Percentiles rank a stretch among this genome's conserved stretches.
Conservation (phyloP, 2,113 vertebrate genomes). For the Microcebus lehilahytsara region DNA sequence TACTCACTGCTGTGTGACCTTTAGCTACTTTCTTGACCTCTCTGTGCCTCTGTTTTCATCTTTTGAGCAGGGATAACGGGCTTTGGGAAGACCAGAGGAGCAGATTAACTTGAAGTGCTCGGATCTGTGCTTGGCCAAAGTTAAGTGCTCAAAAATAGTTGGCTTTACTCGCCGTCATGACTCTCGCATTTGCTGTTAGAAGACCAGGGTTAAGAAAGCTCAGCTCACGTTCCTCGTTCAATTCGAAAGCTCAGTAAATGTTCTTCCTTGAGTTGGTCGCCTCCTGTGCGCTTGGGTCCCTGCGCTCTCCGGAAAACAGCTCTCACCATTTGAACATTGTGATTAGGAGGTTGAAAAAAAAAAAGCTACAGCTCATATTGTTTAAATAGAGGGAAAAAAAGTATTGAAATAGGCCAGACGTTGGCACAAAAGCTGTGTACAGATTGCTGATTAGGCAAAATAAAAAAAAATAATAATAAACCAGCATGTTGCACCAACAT, state of each 20-base stretch:
- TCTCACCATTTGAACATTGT: neutral
- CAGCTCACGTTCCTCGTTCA: neutral
- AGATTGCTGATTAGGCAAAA: conserved; percentile 75
- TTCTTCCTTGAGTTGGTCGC: neutral
- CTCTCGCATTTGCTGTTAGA: neutral
- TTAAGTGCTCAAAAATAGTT: neutral
- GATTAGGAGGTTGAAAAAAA: neutral
- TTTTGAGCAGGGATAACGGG: conserved; percentile 8
- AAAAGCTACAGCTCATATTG: neutral
- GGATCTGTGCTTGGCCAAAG: neutral
- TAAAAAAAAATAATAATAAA: conserved; percentile 52
- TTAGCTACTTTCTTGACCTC: neutral
- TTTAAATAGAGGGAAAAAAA: conserved; percentile 14
- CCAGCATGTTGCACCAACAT: conserved; percentile 61
- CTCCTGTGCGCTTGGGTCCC: neutral
- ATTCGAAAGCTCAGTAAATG: neutral
- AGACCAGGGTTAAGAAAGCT: neutral
- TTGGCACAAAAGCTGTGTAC: conserved; percentile 61
- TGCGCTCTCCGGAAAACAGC: neutral
- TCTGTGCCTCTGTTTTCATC: conserved; percentile 2
- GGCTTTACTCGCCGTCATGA: neutral
- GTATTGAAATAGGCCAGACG: conserved; percentile 50
- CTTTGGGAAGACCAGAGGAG: neutral
- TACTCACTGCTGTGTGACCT: neutral
- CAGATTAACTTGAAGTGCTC: conserved; percentile 23